Conservation (phyloP, 2,888 invertebrate species). For the Oxytorus armatus region DNA sequence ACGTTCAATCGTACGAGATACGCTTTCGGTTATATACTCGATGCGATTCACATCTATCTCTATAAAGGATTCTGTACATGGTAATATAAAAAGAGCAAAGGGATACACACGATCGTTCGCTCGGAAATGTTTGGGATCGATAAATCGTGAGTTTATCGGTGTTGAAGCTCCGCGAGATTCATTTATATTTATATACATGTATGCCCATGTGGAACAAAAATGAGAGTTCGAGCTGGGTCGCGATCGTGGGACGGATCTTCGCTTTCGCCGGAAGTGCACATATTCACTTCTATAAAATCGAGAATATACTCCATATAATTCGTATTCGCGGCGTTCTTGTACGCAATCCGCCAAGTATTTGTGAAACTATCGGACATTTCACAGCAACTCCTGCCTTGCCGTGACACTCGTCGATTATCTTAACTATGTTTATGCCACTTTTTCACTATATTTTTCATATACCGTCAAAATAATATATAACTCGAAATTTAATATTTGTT, state of each 20-base stretch:
- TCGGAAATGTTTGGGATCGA: conserved; percentile 59
- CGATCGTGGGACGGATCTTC: conserved; percentile 67
- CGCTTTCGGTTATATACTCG: conserved; percentile 37
- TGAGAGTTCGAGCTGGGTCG: conserved; percentile 47
- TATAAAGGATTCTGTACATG: conserved; percentile 46
- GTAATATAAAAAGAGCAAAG: conserved; percentile 35
- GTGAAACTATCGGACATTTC: too few species aligned
- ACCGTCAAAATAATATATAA: too few species aligned
- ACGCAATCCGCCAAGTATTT: conserved; percentile 22
- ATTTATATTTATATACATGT: conserved; percentile 11
- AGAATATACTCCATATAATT: conserved; percentile 14
- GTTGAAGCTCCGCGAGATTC: not conserved
- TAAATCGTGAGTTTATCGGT: conserved; percentile 57
- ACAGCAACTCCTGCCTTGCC: too few species aligned
- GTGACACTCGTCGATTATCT: too few species aligned
- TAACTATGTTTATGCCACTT: too few species aligned
- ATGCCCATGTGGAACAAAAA: conserved; percentile 3
- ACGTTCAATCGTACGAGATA: conserved; percentile 1
- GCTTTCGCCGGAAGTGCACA: conserved; percentile 66
- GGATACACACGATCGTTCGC: conserved; percentile 34
- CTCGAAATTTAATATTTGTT: too few species aligned
- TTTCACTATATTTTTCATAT: too few species aligned
- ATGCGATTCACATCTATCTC: conserved; percentile 47
- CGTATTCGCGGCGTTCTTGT: conserved; percentile 15
- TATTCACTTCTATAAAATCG: conserved; percentile 39